Percentiles rank a stretch among this genome's conserved stretches.
phyloP scores from a whole-genome alignment of 2,113 vertebrate species.

The Aegotheles bennettii region DNA sequence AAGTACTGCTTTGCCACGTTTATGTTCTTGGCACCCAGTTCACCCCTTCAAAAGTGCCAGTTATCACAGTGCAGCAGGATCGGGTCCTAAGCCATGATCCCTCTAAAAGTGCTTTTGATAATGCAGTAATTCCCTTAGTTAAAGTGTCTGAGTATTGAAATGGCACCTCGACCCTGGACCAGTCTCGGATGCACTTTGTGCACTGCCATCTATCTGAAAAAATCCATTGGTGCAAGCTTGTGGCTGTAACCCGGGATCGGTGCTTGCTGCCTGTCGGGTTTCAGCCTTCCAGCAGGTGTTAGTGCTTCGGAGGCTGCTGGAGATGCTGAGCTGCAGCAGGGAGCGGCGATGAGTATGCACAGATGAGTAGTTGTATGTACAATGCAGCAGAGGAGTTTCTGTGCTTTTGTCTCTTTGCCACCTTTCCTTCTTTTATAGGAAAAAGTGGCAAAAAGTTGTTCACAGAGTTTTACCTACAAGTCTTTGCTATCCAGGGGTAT shows the following conservation, averaged over 20 bases:
- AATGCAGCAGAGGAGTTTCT: not conserved
- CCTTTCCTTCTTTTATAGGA: not conserved
- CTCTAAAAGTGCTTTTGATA: constrained; percentile 25
- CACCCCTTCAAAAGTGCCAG: not conserved
- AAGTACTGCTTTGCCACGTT: not conserved
- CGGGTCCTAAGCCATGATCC: not conserved
- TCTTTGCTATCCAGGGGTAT: not conserved
- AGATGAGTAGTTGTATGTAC: not conserved
- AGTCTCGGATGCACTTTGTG: not conserved
- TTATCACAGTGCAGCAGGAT: not conserved
- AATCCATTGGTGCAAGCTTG: constrained; percentile 34
- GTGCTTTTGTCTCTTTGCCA: not conserved
- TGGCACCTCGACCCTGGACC: constrained; percentile 22
- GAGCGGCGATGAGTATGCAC: not conserved
- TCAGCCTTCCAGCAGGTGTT: not conserved
- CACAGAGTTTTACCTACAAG: not conserved
- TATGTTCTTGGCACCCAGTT: not conserved
- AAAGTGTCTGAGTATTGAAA: constrained; percentile 22
- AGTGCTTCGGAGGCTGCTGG: not conserved
- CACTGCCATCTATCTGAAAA: constrained; percentile 45
- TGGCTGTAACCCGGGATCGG: not conserved
- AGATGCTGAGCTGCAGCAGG: not conserved
- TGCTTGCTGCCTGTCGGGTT: not conserved
- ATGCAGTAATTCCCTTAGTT: not conserved
- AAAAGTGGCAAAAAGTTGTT: not conserved